phyloP scores from a whole-genome alignment of 92 coral and sea anemone genomes.

The Zoanthus gigantus region DNA sequence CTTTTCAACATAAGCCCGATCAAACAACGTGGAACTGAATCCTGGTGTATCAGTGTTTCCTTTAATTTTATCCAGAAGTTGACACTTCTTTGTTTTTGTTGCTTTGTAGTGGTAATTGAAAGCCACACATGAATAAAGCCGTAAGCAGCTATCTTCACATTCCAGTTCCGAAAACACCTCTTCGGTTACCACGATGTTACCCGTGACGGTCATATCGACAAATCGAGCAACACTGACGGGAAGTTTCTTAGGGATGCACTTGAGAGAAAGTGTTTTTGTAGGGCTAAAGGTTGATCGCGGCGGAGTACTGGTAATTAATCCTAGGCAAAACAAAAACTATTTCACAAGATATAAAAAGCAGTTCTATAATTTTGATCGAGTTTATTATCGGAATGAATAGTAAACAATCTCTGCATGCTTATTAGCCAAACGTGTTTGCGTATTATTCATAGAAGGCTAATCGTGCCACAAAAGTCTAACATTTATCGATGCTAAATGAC shows the following conservation, averaged over 20 bases:
- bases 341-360: background rate
- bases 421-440: too few species aligned
- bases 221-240: slow-evolving; percentile 52
- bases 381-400: too few species aligned
- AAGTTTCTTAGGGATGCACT: slow-evolving; percentile 1
- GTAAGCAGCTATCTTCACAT: slow-evolving; percentile 66
- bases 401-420: too few species aligned
- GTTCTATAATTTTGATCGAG: too few species aligned
- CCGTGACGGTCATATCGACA: slow-evolving; percentile 40
- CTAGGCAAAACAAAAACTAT: background rate
- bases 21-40: slow-evolving; percentile 55
- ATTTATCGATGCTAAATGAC: too few species aligned
- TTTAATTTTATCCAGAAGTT: slow-evolving; percentile 44
- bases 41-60: slow-evolving; percentile 4
- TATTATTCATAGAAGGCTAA: too few species aligned
- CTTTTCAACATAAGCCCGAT: slow-evolving; percentile 47
- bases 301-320: background rate
- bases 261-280: background rate
- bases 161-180: slow-evolving; percentile 58
- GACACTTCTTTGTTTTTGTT: slow-evolving; percentile 9
- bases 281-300: background rate
- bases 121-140: slow-evolving; percentile 54
- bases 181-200: slow-evolving; percentile 49
- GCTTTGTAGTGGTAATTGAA: slow-evolving; percentile 55
- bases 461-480: too few species aligned